Base-by-base conservation (phyloP, 2,797 vertebrate genomes). In the Perodicticus potto region DNA sequence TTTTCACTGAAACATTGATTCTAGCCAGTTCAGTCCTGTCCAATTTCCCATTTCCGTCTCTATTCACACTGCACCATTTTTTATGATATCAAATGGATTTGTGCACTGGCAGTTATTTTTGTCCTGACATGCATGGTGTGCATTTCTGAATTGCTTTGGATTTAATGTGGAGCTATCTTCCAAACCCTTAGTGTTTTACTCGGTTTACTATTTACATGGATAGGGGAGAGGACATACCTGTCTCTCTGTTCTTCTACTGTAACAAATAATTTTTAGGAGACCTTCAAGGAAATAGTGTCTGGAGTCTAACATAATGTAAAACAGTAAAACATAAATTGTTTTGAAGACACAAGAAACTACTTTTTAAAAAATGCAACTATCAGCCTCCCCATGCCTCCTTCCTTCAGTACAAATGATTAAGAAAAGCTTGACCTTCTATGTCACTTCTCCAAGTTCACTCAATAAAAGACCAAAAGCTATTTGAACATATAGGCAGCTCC, bases 1-100 rank as follows among this genome's bases (percentile, higher is more conserved):
- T 91, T 92, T 80, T 90, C 34, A 80, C 69, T 37, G 90, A 84
- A 80, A 72, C 2, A 19, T 72, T 73, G 20, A 80, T 76, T 74
- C 53, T 55, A 10, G 73, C 16, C 23, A 45, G 63, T 45, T 89
- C 22, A 72, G 1, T 61, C 70, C 27, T 63, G 53, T n/a, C 11
- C n/a, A 6, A 70, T 25, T 88, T 86, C 76, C 25, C 76, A 40
- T 91, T 91, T 45, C 9, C 20, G n/a, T 77, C 11, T 86, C 40
- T 55, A 2, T 55, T 89, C 40, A 78, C 16, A 80, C 59, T 69
- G 85, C 29, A 82, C 37, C 27, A 19, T 88, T 93, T 92, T 4
- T 94, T 93, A 32, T 78, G 34, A 6, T 69, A 53, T 9, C 19
- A 86, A 67, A 37, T 90, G 32, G 40, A 61, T n/a, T 89, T 93